These are phyloP conservation scores for Avahi laniger DNA, from an alignment of 2,797 vertebrate genomes.

Conservation along the genomic window DNA sequence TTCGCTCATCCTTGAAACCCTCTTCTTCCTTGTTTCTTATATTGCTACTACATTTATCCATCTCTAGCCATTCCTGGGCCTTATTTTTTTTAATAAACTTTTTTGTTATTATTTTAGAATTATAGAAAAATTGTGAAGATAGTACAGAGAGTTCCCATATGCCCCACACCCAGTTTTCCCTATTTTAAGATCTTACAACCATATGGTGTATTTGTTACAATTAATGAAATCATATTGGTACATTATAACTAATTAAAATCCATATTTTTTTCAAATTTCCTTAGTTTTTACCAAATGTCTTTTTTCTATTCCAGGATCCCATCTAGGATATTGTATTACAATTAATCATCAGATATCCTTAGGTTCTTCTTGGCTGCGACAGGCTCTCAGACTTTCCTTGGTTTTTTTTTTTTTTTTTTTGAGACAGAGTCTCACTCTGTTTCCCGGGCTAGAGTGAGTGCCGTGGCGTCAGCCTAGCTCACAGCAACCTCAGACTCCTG, in stretches of 20 bases:
- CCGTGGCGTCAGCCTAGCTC: no score
- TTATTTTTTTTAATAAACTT: background rate
- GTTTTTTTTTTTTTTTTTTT: no score
- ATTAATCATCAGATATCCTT: background rate
- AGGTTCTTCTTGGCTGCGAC: background rate
- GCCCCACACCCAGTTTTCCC: background rate
- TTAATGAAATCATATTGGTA: background rate
- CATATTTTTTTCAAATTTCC: background rate
- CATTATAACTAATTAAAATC: background rate
- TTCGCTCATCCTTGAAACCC: background rate
- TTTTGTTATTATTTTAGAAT: background rate
- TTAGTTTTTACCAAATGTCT: background rate
- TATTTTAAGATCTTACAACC: background rate
- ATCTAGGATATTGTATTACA: background rate
- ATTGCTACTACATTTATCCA: background rate
- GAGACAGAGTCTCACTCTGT: no score
- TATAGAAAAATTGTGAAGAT: background rate
- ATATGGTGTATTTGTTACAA: background rate
- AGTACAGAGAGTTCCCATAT: background rate
- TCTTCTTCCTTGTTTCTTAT: background rate
- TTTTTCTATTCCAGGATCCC: background rate
- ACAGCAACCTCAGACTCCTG: no score
- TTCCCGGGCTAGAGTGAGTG: no score
- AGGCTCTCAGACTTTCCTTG: background rate
- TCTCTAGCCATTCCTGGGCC: background rate